Percentiles rank a stretch among this genome's conserved stretches.
Evolutionary conservation across 2,797 vertebrate species (phyloP).

Genomic region (Myotis planiceps): DNA sequence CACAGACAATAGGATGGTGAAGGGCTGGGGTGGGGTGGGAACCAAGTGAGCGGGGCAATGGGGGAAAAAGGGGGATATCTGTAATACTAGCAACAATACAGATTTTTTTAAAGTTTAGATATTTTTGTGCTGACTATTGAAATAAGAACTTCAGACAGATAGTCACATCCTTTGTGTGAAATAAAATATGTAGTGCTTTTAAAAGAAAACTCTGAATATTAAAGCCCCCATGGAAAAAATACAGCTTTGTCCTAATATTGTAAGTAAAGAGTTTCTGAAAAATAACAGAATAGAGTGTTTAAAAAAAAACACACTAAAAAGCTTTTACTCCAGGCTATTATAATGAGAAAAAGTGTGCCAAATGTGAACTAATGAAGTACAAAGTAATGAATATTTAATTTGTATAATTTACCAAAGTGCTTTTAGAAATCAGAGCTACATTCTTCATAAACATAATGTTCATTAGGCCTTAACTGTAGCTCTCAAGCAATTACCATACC

Average conservation of each 20-base stretch:
- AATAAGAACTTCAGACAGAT: conserved; percentile 72
- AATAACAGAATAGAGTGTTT: conserved; percentile 81
- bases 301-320: conserved; percentile 68
- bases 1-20: no score
- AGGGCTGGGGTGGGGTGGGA: no score
- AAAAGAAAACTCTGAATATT: conserved; percentile 54
- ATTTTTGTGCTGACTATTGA: conserved; percentile 76
- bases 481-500: conserved; percentile 77
- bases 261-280: conserved; percentile 85
- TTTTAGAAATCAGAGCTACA: conserved; percentile 86
- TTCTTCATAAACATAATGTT: conserved; percentile 87
- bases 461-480: conserved; percentile 85
- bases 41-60: no score
- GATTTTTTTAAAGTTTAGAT: conserved; percentile 38
- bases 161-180: conserved; percentile 45
- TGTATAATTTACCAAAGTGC: conserved; percentile 89
- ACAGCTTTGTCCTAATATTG: conserved; percentile 73
- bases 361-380: conserved; percentile 90
- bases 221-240: conserved; percentile 63
- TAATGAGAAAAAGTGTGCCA: conserved; percentile 88
- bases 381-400: conserved; percentile 92
- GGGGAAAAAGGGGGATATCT: no score
- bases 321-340: conserved; percentile 84
- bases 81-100: no score
- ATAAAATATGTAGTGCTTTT: conserved; percentile 50